Evolutionary conservation across 1,140 invertebrate genomes (phyloP).

Genomic region (Penaeus indicus): DNA sequence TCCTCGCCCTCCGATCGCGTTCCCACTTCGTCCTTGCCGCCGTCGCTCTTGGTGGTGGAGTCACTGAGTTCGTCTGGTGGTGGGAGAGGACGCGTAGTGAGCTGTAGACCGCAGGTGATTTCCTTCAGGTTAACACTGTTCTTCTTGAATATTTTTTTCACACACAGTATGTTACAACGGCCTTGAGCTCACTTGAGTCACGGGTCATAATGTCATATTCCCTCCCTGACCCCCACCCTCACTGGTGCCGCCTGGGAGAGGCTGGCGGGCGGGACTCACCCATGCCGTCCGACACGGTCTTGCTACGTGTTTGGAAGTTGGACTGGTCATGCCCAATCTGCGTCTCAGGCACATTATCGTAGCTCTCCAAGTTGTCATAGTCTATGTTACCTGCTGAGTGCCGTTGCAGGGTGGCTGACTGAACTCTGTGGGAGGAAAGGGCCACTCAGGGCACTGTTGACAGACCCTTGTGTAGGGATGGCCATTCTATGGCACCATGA

Average conservation of each 20-base stretch:
- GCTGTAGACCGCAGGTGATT: slow-evolving; percentile 49
- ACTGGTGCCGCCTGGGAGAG: slow-evolving; percentile 47
- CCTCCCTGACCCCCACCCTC: slow-evolving; percentile 52
- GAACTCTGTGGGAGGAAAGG: slow-evolving; percentile 52
- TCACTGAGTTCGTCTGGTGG: slow-evolving; percentile 67
- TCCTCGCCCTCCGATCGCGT: slow-evolving; percentile 91
- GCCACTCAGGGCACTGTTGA: slow-evolving; percentile 48
- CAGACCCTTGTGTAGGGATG: slow-evolving; percentile 32
- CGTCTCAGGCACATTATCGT: slow-evolving; percentile 68
- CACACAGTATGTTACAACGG: slow-evolving; percentile 53
- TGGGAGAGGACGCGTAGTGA: slow-evolving; percentile 51
- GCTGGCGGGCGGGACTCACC: slow-evolving; percentile 72
- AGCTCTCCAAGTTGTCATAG: slow-evolving; percentile 80
- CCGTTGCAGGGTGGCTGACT: slow-evolving; percentile 76
- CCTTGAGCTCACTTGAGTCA: slow-evolving; percentile 62
- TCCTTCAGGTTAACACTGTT: slow-evolving; percentile 50
- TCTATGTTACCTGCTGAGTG: slow-evolving; percentile 92
- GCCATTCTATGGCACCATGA: slow-evolving; percentile 27
- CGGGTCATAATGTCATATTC: slow-evolving; percentile 54
- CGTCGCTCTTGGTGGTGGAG: slow-evolving; percentile 67
- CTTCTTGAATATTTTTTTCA: slow-evolving; percentile 57
- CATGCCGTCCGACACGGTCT: slow-evolving; percentile 86
- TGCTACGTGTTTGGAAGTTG: slow-evolving; percentile 85
- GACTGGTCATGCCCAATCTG: slow-evolving; percentile 48
- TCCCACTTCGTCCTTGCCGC: slow-evolving; percentile 71